Conservation (phyloP, 2,888 invertebrate species). For the Trisateles emortualis region DNA sequence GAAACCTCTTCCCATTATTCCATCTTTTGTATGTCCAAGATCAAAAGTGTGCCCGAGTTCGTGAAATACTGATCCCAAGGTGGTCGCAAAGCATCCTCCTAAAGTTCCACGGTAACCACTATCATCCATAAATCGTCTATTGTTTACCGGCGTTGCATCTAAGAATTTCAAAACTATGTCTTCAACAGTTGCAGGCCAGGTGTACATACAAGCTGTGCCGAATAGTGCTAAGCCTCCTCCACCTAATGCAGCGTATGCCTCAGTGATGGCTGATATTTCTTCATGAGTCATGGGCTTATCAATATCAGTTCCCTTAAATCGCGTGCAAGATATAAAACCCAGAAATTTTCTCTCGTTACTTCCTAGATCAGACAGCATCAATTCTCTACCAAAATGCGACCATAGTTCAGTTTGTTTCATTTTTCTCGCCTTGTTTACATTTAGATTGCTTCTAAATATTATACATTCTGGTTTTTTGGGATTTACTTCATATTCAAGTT, state of each 20-base stretch:
- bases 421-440: slow-evolving; percentile 89
- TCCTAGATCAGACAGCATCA: slow-evolving; percentile 90
- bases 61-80: slow-evolving; percentile 96
- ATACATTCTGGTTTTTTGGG: slow-evolving; percentile 88
- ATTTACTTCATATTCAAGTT: slow-evolving; percentile 89
- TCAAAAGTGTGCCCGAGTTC: slow-evolving; percentile 98
- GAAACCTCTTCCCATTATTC: slow-evolving; percentile 97
- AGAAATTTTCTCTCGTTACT: slow-evolving; percentile 93
- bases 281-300: slow-evolving; percentile 89
- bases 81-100: slow-evolving; percentile 96
- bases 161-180: slow-evolving; percentile 88
- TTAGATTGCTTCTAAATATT: slow-evolving; percentile 91
- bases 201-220: slow-evolving; percentile 95
- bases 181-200: slow-evolving; percentile 93
- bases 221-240: slow-evolving; percentile 97
- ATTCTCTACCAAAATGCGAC: slow-evolving; percentile 94
- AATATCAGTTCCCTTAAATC: slow-evolving; percentile 89
- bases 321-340: slow-evolving; percentile 95
- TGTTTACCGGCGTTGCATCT: slow-evolving; percentile 89
- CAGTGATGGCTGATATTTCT: slow-evolving; percentile 89
- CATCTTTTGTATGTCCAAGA: slow-evolving; percentile 95
- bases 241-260: slow-evolving; percentile 96
- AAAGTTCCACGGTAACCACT: slow-evolving; percentile 95
- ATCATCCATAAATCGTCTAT: slow-evolving; percentile 93
- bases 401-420: slow-evolving; percentile 94